Base-by-base conservation (phyloP, 2,797 vertebrate genomes). In the Brachymystax lenok region DNA sequence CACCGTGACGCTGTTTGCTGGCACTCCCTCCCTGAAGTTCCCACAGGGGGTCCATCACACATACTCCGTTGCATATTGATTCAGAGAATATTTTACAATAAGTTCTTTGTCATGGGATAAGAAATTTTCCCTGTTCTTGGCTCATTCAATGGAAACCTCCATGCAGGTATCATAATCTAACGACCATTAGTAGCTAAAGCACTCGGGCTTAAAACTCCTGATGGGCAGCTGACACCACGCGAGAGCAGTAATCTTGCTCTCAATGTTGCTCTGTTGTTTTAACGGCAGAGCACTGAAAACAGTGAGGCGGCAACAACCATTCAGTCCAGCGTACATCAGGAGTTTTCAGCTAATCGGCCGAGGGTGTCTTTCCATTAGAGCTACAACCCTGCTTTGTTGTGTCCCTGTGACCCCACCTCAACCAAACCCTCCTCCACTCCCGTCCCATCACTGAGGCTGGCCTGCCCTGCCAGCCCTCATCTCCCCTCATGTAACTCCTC, bases 121-220 rank as follows among this genome's bases (percentile, higher is more conserved):
- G 28, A 16, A n/a, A 21, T 16, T 16, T 67, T 30, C 59, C 63
- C 73, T 67, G 79, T 75, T 79, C 69, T 74, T 73, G 74, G 79
- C 77, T 80, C 79, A 87, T 87, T 77, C 67, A n/a, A 13, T 71
- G 27, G 24, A 54, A 27, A 77, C 77, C 75, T 28, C 68, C 69
- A n/a, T 64, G 74, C 80, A 75, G 84, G 74, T 83, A 30, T 79
- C 82, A 86, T 75, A 64, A 73, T 79, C 81, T 77, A 56, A 84
- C 66, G 80, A 75, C 66, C 73, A 59, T 77, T 74, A 10, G 21
- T 78, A 69, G 35, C 76, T 27, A 1, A 75, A 79, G 70, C 68
- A 14, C 51, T 79, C 27, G 1, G 85, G 80, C 90, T 86, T 72
- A 90, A 90, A 90, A 87, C 88, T 88, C 89, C 88, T 89, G 91